These are phyloP conservation scores for Paramuricea clavata DNA, from an alignment of 92 coral and sea anemone genomes.

Conservation along the genomic window DNA sequence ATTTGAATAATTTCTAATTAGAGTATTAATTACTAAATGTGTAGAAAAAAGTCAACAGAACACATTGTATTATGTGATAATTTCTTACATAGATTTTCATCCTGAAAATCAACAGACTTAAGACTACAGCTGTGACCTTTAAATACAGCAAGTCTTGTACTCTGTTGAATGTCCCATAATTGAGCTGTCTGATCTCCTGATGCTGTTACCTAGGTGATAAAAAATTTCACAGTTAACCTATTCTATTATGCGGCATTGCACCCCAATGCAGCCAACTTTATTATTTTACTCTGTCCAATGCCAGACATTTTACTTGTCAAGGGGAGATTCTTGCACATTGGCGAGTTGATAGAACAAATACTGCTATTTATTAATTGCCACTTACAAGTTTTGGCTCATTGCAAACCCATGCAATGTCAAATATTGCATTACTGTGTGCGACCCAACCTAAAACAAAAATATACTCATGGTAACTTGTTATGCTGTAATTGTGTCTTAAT, in stretches of 20 bases:
- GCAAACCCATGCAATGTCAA: slow-evolving; percentile 96
- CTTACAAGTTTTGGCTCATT: slow-evolving; percentile 89
- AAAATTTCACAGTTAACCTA: too few relatives aligned
- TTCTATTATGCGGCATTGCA: too few relatives aligned
- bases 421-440: slow-evolving; percentile 97
- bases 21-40: too few relatives aligned
- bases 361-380: neutral
- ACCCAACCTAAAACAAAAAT: slow-evolving; percentile 78
- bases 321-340: too few relatives aligned
- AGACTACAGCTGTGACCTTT: slow-evolving; percentile 96
- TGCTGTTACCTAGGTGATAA: slow-evolving; percentile 80
- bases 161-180: slow-evolving; percentile 86
- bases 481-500: neutral
- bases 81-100: slow-evolving; percentile 82
- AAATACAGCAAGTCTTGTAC: slow-evolving; percentile 74
- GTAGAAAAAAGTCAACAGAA: too few relatives aligned
- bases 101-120: slow-evolving; percentile 90
- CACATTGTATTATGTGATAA: neutral
- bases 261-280: too few relatives aligned
- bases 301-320: too few relatives aligned
- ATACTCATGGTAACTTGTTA: neutral
- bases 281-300: too few relatives aligned
- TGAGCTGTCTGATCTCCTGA: slow-evolving; percentile 96
- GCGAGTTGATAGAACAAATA: neutral
- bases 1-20: too few relatives aligned